These are phyloP conservation scores for Ophthalmolycus amberensis DNA, from an alignment of 2,113 vertebrate genomes.

Conservation along the genomic window DNA sequence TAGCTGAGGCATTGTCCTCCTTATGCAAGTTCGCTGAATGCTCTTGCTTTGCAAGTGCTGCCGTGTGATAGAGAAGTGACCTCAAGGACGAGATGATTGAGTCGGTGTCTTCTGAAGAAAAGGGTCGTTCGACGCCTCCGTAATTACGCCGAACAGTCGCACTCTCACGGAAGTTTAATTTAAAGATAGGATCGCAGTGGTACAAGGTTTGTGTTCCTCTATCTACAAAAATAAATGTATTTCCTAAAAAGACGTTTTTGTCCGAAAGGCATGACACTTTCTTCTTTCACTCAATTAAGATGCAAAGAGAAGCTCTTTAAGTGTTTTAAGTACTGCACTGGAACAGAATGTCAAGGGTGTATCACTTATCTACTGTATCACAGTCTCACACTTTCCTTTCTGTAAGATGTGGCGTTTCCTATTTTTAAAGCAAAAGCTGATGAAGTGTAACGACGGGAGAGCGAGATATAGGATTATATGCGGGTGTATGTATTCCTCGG, in stretches of 20 bases:
- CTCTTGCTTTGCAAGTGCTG: background rate
- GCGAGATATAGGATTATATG: background rate
- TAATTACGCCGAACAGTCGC: slow-evolving; percentile 18
- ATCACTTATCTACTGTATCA: background rate
- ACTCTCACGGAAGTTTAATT: slow-evolving; percentile 25
- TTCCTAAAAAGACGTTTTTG: slow-evolving; percentile 1
- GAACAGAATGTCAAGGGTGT: slow-evolving; percentile 25
- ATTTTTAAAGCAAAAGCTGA: background rate
- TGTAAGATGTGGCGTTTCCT: background rate
- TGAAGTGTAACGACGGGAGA: background rate
- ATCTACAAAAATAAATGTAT: slow-evolving; percentile 44
- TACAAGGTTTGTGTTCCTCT: slow-evolving; percentile 25
- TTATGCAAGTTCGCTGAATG: background rate
- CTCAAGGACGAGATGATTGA: slow-evolving; percentile 43
- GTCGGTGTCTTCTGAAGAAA: slow-evolving; percentile 5
- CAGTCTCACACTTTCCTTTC: background rate
- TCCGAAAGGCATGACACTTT: slow-evolving; percentile 5
- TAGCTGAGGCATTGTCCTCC: background rate
- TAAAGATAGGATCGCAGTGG: slow-evolving; percentile 49
- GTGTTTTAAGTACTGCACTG: background rate
- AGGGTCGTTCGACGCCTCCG: background rate
- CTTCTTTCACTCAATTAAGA: slow-evolving; percentile 7
- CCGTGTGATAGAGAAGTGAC: slow-evolving; percentile 7
- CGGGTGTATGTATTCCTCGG: background rate
- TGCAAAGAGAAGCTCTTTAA: slow-evolving; percentile 13